Evolutionary conservation across 2,888 invertebrate species (phyloP).

Genomic region (Athrips mouffetella): DNA sequence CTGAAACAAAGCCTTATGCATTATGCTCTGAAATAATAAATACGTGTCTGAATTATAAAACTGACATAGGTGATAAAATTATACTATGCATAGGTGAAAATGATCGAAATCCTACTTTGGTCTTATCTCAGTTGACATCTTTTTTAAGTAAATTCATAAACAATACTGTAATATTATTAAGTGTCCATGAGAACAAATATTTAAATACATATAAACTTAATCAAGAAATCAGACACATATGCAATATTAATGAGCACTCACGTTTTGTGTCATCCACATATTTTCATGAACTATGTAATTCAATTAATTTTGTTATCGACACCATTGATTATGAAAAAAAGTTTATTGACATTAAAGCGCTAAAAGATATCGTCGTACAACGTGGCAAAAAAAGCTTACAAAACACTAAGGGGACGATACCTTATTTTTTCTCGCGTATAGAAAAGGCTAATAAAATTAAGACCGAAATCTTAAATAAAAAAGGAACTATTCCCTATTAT

Average conservation of each 20-base stretch:
- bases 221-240: neutral
- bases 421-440: neutral
- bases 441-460: neutral
- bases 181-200: neutral
- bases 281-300: slow-evolving; percentile 1
- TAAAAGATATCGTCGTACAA: neutral
- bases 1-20: neutral
- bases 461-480: neutral
- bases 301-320: slow-evolving; percentile 6
- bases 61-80: neutral
- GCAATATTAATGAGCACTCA: neutral
- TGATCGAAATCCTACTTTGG: neutral
- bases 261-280: neutral
- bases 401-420: neutral
- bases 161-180: neutral
- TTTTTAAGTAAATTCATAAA: neutral
- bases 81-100: neutral
- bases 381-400: neutral
- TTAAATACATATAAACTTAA: neutral
- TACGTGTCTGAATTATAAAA: neutral
- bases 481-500: neutral
- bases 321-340: slow-evolving; percentile 9
- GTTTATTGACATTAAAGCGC: slow-evolving; percentile 4
- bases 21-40: neutral
- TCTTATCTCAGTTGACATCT: neutral